Percentiles rank a stretch among this genome's conserved stretches.
phyloP scores from a whole-genome alignment of 2,797 vertebrate genomes.

The Pseudocheirus occidentalis region DNA sequence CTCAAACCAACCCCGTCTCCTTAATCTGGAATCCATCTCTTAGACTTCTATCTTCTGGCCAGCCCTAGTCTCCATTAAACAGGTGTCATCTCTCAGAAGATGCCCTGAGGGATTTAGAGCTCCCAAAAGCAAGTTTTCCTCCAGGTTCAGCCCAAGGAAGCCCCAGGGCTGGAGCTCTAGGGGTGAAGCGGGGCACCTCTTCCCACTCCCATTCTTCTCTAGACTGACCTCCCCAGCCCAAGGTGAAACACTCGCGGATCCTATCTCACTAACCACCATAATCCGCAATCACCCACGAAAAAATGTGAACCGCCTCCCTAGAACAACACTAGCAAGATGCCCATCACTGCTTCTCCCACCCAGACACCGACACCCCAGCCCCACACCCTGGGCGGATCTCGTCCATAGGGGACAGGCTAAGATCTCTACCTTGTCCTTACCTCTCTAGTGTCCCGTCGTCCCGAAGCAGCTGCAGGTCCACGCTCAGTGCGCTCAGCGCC shows the following conservation, averaged over 20 bases:
- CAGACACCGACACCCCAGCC: not conserved
- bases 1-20: not conserved
- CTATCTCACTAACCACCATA: not conserved
- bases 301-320: not conserved
- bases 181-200: not conserved
- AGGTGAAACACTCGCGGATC: not conserved
- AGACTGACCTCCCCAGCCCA: not conserved
- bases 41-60: not conserved
- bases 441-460: not conserved
- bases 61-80: not conserved
- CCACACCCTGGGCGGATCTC: fast-evolving
- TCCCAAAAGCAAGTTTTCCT: not conserved
- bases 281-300: not conserved
- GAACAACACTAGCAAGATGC: not conserved
- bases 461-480: not conserved
- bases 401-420: not conserved
- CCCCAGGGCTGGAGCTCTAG: not conserved
- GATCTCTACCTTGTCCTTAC: constrained; percentile 23
- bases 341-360: not conserved
- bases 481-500: not conserved
- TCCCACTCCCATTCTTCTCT: not conserved
- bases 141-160: not conserved
- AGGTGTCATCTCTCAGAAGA: not conserved
- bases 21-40: not conserved
- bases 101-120: not conserved